Conservation (phyloP, 1,140 invertebrate genomes). For the Dendrolimus punctatus region DNA sequence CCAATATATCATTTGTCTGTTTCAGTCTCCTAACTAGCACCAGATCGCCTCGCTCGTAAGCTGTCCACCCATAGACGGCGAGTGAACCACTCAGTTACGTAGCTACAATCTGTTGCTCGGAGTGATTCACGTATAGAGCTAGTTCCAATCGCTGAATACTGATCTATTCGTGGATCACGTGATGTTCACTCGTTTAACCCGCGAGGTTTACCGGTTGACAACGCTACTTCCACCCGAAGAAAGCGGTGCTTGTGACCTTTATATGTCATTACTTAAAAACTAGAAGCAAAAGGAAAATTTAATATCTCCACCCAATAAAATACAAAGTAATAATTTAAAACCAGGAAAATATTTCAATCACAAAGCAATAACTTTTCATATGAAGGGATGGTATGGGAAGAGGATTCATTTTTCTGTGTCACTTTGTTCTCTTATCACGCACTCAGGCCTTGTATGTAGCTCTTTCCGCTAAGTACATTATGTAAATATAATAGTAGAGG, state of each 20-base stretch:
- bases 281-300: conserved; percentile 20
- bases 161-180: too few relatives aligned
- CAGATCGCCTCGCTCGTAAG: too few relatives aligned
- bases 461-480: conserved; percentile 49
- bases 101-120: too few relatives aligned
- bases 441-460: conserved; percentile 50
- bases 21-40: too few relatives aligned
- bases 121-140: too few relatives aligned
- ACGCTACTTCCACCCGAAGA: too few relatives aligned
- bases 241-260: neutral
- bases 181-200: too few relatives aligned
- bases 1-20: too few relatives aligned
- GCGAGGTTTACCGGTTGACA: too few relatives aligned
- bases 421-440: conserved; percentile 32
- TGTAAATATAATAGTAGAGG: conserved; percentile 57
- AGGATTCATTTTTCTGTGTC: conserved; percentile 42
- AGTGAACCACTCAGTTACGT: too few relatives aligned
- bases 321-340: conserved; percentile 43
- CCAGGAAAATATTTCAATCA: conserved; percentile 19
- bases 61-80: too few relatives aligned
- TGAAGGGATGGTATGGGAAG: conserved; percentile 13
- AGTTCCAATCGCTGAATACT: too few relatives aligned
- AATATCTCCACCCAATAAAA: conserved; percentile 26
- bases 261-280: conserved; percentile 16
- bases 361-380: conserved; percentile 27